These are phyloP conservation scores for Galago senegalensis DNA, from an alignment of 2,797 vertebrate species.

Conservation along the genomic window DNA sequence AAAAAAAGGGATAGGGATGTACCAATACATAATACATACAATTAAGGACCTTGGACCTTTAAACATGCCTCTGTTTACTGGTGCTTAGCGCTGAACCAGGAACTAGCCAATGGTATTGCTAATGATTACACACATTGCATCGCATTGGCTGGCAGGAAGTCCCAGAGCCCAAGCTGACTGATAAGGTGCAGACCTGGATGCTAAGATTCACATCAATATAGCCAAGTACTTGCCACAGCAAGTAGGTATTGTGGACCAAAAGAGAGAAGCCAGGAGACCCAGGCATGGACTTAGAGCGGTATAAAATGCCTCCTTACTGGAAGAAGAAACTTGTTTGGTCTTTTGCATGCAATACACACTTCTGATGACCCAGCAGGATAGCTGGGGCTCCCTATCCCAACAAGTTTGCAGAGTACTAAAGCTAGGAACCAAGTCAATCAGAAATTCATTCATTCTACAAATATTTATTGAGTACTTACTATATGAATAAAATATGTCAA, in stretches of 20 bases:
- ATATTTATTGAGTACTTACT: conserved; percentile 10
- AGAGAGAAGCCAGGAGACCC: not conserved
- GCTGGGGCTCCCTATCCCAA: not conserved
- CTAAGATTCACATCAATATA: not conserved
- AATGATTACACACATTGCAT: not conserved
- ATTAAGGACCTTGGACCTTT: not conserved
- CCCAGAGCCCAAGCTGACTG: not conserved
- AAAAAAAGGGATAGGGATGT: not conserved
- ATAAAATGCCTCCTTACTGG: not conserved
- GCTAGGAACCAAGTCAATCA: not conserved
- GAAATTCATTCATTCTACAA: not conserved
- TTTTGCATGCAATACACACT: not conserved
- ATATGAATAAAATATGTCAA: conserved; percentile 33
- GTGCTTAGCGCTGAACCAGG: not conserved
- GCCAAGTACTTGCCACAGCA: not conserved
- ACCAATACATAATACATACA: not conserved
- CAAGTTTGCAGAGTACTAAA: not conserved
- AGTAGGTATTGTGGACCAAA: not conserved
- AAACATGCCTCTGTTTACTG: not conserved
- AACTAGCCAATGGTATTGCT: not conserved
- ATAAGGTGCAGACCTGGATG: not conserved
- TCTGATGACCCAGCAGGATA: not conserved
- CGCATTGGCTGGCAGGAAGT: not conserved
- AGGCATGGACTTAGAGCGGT: not conserved
- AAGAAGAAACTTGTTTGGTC: not conserved